These are phyloP conservation scores for Erpornis zantholeuca DNA, from an alignment of 2,113 vertebrate species.

Conservation along the genomic window DNA sequence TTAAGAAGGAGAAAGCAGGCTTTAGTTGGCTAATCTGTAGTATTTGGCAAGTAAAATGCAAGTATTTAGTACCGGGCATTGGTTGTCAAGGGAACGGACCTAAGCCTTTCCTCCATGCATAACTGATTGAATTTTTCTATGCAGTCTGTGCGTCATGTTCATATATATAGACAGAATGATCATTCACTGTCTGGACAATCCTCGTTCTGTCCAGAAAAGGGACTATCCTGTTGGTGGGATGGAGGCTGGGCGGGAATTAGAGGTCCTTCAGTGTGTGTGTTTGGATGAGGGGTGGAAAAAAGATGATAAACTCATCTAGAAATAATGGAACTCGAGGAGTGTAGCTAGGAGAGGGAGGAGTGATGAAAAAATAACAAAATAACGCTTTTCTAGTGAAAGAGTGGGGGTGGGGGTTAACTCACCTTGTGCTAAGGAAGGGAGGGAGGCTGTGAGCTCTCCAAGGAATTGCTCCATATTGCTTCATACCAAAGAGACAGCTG, in stretches of 20 bases:
- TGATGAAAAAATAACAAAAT: neutral
- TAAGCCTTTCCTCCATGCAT: slow-evolving; percentile 69
- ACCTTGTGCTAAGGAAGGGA: neutral
- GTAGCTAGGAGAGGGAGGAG: neutral
- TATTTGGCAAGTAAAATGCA: slow-evolving; percentile 76
- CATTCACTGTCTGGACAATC: slow-evolving; percentile 54
- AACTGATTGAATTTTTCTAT: slow-evolving; percentile 75
- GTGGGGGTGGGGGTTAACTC: rapidly evolving
- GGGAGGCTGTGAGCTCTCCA: neutral
- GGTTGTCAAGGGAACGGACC: slow-evolving; percentile 83
- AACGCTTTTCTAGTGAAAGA: neutral
- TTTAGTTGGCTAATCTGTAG: slow-evolving; percentile 67
- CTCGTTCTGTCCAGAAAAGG: neutral
- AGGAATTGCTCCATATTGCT: neutral
- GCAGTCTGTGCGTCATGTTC: slow-evolving; percentile 67
- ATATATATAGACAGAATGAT: slow-evolving; percentile 62
- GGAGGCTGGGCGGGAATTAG: neutral
- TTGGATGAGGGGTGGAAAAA: neutral
- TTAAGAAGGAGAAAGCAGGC: slow-evolving; percentile 68
- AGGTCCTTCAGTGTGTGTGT: neutral
- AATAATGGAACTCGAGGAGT: neutral
- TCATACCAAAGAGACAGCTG: neutral
- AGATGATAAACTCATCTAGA: neutral
- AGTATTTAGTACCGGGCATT: slow-evolving; percentile 75
- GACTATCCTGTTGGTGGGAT: neutral